phyloP scores from a whole-genome alignment of 2,888 invertebrate genomes.

The Malachius bipustulatus region DNA sequence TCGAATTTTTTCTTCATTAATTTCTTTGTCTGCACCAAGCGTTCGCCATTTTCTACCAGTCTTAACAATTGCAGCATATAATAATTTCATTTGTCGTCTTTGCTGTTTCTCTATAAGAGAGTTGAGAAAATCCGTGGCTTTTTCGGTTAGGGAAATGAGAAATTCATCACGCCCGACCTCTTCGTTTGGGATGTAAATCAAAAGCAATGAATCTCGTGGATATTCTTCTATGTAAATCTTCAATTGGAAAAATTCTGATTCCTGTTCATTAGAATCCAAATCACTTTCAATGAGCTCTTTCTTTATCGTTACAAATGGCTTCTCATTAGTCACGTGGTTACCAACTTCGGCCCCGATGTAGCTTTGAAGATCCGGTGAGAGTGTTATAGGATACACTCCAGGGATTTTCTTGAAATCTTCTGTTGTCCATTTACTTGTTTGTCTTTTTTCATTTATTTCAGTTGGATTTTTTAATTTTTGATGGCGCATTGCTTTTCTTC shows the following conservation, averaged over 20 bases:
- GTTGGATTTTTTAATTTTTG: too few species aligned
- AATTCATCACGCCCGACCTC: constrained; percentile 53
- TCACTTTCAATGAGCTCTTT: constrained; percentile 51
- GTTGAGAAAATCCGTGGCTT: constrained; percentile 41
- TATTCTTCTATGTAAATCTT: constrained; percentile 33
- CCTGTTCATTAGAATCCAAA: constrained; percentile 45
- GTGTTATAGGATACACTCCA: constrained; percentile 42
- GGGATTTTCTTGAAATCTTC: too few species aligned
- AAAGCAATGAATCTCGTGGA: constrained; percentile 39
- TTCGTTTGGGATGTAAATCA: constrained; percentile 57
- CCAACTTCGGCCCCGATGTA: constrained; percentile 54
- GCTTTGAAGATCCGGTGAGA: constrained; percentile 48
- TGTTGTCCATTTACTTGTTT: too few species aligned
- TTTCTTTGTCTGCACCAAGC: constrained; percentile 54
- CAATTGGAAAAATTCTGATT: constrained; percentile 39
- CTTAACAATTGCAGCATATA: constrained; percentile 23
- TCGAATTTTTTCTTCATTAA: constrained; percentile 40
- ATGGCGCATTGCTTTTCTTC: too few species aligned
- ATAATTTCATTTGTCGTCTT: constrained; percentile 36
- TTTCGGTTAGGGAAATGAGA: constrained; percentile 50
- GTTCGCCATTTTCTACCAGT: constrained; percentile 41
- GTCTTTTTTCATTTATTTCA: too few species aligned
- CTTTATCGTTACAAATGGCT: constrained; percentile 57
- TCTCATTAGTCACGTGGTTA: constrained; percentile 55
- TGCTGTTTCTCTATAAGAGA: constrained; percentile 45